These are phyloP conservation scores for Synanthedon tipuliformis DNA, from an alignment of 2,888 invertebrate species.

Conservation along the genomic window DNA sequence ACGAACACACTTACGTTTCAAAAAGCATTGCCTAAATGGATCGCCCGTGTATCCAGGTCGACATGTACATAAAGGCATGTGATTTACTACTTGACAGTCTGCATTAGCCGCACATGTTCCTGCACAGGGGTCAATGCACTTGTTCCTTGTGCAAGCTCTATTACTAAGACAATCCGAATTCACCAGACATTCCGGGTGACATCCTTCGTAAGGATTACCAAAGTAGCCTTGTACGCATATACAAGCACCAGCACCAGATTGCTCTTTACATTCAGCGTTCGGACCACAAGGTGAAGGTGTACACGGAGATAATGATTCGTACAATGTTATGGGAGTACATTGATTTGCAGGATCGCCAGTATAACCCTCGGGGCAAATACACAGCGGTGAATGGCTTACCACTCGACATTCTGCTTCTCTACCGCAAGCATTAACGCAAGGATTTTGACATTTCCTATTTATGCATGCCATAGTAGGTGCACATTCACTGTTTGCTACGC, in stretches of 20 bases:
- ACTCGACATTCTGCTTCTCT: slow-evolving; percentile 80
- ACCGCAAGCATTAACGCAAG: slow-evolving; percentile 81
- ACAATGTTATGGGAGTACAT: slow-evolving; percentile 48
- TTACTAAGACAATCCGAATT: slow-evolving; percentile 80
- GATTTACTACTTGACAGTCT: slow-evolving; percentile 79
- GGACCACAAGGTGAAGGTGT: slow-evolving; percentile 73
- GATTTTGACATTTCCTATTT: slow-evolving; percentile 81
- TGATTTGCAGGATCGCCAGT: slow-evolving; percentile 81
- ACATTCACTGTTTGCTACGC: slow-evolving; percentile 79
- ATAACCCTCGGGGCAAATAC: slow-evolving; percentile 76
- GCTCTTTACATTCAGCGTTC: slow-evolving; percentile 73
- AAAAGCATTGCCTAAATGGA: slow-evolving; percentile 74
- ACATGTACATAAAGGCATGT: slow-evolving; percentile 78
- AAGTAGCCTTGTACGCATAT: slow-evolving; percentile 77
- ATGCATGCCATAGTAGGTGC: slow-evolving; percentile 76
- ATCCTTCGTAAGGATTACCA: slow-evolving; percentile 85
- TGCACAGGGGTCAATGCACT: slow-evolving; percentile 82
- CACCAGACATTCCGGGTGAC: slow-evolving; percentile 78
- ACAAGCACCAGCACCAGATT: slow-evolving; percentile 73
- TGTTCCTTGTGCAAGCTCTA: slow-evolving; percentile 77
- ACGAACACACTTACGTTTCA: slow-evolving; percentile 29
- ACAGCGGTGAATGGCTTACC: slow-evolving; percentile 79
- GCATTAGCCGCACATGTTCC: slow-evolving; percentile 83
- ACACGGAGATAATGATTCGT: slow-evolving; percentile 63
- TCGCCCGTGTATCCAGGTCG: slow-evolving; percentile 76